Evolutionary conservation across 2,888 invertebrate species (phyloP).

Genomic region (Epinotia demarniana): DNA sequence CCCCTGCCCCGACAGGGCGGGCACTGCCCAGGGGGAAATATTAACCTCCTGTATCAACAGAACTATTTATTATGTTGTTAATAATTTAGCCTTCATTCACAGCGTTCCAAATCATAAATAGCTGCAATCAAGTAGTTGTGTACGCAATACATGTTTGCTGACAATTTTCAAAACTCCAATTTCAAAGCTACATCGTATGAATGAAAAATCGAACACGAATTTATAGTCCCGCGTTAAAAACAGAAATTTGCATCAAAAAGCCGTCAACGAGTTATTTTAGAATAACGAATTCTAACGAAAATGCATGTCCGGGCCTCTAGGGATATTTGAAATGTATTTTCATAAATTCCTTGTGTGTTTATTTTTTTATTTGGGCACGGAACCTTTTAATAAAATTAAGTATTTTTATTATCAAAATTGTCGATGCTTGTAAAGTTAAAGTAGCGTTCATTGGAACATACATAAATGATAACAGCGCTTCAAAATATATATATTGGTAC

Average conservation of each 20-base stretch:
- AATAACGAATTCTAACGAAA: conserved; percentile 41
- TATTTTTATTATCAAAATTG: background rate
- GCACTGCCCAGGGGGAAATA: too few relatives aligned
- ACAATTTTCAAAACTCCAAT: conserved; percentile 31
- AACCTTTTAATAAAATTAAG: background rate
- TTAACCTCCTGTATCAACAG: background rate
- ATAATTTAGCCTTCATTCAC: conserved; percentile 1
- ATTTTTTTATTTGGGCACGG: background rate
- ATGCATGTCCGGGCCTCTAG: conserved; percentile 13
- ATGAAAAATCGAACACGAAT: conserved; percentile 36
- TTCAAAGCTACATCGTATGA: conserved; percentile 1
- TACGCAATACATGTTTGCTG: background rate
- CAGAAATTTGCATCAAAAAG: conserved; percentile 41
- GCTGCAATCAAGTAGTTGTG: background rate
- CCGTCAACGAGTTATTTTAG: conserved; percentile 33
- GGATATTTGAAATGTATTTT: conserved; percentile 14
- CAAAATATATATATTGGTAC: too few relatives aligned
- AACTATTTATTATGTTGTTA: conserved; percentile 1
- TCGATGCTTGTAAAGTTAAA: background rate
- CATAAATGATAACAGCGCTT: too few relatives aligned
- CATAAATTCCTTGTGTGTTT: background rate
- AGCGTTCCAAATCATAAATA: background rate
- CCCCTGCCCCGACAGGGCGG: too few relatives aligned
- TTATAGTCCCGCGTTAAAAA: conserved; percentile 29
- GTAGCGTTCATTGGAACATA: too few relatives aligned